phyloP scores from a whole-genome alignment of 2,888 invertebrate genomes.

The Alsophila aescularia region DNA sequence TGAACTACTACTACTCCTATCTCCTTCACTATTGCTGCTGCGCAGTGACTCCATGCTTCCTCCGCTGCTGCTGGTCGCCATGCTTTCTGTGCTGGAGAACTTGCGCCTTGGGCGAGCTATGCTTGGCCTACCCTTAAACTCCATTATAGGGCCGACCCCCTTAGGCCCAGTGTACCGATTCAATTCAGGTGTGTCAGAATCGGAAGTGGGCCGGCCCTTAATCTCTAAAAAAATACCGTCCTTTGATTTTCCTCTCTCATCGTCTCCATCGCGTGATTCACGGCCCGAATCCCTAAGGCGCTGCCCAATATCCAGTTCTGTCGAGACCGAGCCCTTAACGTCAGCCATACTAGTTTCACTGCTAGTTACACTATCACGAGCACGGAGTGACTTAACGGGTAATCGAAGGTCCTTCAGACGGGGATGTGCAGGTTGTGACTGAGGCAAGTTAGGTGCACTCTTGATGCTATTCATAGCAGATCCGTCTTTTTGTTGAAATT shows the following conservation, averaged over 20 bases:
- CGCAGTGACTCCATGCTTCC: conserved; percentile 94
- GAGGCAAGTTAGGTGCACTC: conserved; percentile 91
- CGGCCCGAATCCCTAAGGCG: conserved; percentile 79
- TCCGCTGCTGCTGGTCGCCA: conserved; percentile 94
- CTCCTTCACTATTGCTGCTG: conserved; percentile 94
- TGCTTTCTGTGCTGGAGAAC: conserved; percentile 93
- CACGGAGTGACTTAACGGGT: conserved; percentile 88
- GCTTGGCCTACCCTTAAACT: conserved; percentile 86
- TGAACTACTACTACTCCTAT: conserved; percentile 93
- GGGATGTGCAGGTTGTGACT: conserved; percentile 87
- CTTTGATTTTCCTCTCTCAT: conserved; percentile 88
- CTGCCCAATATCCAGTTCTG: conserved; percentile 79
- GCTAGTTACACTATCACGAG: conserved; percentile 85
- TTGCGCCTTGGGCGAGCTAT: conserved; percentile 82
- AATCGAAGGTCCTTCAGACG: conserved; percentile 89
- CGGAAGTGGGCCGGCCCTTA: conserved; percentile 87
- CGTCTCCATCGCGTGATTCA: conserved; percentile 87
- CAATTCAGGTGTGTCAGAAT: conserved; percentile 82
- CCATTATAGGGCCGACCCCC: conserved; percentile 85
- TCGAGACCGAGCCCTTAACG: conserved; percentile 79
- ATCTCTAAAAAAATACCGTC: conserved; percentile 89
- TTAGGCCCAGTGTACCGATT: conserved; percentile 83
- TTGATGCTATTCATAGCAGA: conserved; percentile 91
- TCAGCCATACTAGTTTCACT: conserved; percentile 87
- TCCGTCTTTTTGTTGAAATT: conserved; percentile 90